Evolutionary conservation across 2,888 invertebrate species (phyloP), one percentile per base, ranked within the genome.

Genomic region (Hydropsyche betteni): DNA sequence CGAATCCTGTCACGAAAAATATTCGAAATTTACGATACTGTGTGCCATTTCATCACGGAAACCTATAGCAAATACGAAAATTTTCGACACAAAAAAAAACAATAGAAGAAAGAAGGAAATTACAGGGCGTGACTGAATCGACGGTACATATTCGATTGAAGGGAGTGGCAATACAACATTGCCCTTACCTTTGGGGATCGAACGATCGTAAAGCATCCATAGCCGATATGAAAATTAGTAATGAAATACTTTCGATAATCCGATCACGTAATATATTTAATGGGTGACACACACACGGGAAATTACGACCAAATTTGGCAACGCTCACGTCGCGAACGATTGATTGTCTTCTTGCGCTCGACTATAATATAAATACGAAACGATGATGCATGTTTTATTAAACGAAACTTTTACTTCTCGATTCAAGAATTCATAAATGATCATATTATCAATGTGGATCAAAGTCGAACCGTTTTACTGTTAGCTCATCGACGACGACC

Each of bases 121-220:
- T 72, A 55, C 38, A 38, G 58, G 72, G 72, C 72, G 72, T 72
- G 72, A 34, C 72, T 14, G 55, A 72, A 72, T 72, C 61, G 34
- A 12, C n/a, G 44, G n/a, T 72, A n/a, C 33, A 10, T 70, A 52
- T 64, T 64, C 64, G 38, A 58, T 58, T 58, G 58, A 72, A 58
- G 72, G 72, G 72, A 36, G 72, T 55, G 72, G 72, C 50, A 69
- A 33, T n/a, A 64, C 10, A 7, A 10, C 36, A 64, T 36, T 34
- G 64, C 36, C 64, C 36, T 55, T 64, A 34, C 64, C 33, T 44
- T 44, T 44, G 44, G 44, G 44, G 44, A 44, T 44, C 44, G 44
- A 44, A 44, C 1, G 44, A 44, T 44, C 44, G 44, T 44, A 44
- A 44, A 44, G 7, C 44, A 44, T 44, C 2, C 44, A 44, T 44